phyloP scores from a whole-genome alignment of 2,888 invertebrate genomes.

The Megamerina dolium region DNA sequence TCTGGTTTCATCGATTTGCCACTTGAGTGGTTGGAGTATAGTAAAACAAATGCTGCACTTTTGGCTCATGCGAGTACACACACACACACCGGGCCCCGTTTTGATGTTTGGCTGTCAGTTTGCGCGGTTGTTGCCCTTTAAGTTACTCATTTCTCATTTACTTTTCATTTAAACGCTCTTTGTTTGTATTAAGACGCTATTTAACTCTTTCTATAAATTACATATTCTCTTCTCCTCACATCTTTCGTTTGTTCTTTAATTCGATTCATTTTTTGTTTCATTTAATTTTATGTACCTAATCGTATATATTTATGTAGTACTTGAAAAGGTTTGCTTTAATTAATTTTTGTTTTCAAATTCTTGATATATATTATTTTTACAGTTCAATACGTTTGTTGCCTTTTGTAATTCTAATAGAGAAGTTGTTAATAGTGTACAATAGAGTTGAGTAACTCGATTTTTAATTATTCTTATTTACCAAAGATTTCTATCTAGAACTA shows the following conservation, averaged over 20 bases:
- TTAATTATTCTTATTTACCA: too few species aligned
- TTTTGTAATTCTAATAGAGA: too few species aligned
- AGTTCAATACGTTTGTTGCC: too few species aligned
- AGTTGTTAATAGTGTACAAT: too few species aligned
- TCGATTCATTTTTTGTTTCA: background rate
- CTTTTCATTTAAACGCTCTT: background rate
- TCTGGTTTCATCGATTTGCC: constrained; percentile 5
- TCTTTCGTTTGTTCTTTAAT: background rate
- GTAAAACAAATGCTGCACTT: constrained; percentile 1
- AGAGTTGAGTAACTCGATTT: too few species aligned
- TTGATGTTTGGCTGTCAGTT: constrained; percentile 5
- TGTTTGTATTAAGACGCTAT: background rate
- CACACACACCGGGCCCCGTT: constrained; percentile 3
- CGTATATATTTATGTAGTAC: too few species aligned
- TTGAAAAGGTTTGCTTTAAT: too few species aligned
- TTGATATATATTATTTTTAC: too few species aligned
- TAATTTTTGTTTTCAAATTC: too few species aligned
- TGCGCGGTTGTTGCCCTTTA: constrained; percentile 5
- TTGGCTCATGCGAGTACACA: background rate
- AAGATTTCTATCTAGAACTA: too few species aligned
- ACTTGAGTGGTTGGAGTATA: constrained; percentile 3
- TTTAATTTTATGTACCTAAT: background rate
- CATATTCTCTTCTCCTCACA: background rate
- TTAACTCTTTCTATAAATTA: background rate
- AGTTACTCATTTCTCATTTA: too few species aligned